Conservation (phyloP, 2,888 invertebrate genomes). For the Papilio gigon region DNA sequence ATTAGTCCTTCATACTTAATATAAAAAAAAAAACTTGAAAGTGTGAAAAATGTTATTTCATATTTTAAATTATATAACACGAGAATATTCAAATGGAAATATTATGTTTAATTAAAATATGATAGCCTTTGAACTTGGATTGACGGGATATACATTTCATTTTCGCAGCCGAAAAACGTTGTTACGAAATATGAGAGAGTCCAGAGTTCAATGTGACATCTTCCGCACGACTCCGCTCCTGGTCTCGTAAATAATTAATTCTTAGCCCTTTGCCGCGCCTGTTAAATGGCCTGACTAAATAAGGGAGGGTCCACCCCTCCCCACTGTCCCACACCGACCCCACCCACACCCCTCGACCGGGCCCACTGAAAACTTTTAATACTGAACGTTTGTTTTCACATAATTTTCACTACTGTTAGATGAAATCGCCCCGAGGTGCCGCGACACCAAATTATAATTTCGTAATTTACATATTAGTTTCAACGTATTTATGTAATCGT, state of each 20-base stretch:
- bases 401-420: constrained; percentile 55
- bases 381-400: constrained; percentile 64
- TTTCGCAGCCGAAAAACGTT: constrained; percentile 45
- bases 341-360: constrained; percentile 48
- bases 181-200: constrained; percentile 49
- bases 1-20: not conserved
- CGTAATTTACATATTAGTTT: not conserved
- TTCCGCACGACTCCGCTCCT: constrained; percentile 54
- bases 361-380: constrained; percentile 66
- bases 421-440: constrained; percentile 19
- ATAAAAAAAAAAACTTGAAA: not conserved
- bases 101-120: constrained; percentile 10
- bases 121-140: constrained; percentile 17
- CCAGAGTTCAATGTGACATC: constrained; percentile 53
- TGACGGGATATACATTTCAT: constrained; percentile 42
- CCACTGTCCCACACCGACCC: constrained; percentile 37
- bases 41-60: not conserved
- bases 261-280: constrained; percentile 73
- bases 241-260: constrained; percentile 69
- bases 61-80: not conserved
- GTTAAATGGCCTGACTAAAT: constrained; percentile 80
- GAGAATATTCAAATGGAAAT: constrained; percentile 37
- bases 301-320: constrained; percentile 62
- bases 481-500: not conserved
- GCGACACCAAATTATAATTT: not conserved